Base-by-base conservation (phyloP, 2,888 invertebrate genomes). In the Parnassius glacialis region DNA sequence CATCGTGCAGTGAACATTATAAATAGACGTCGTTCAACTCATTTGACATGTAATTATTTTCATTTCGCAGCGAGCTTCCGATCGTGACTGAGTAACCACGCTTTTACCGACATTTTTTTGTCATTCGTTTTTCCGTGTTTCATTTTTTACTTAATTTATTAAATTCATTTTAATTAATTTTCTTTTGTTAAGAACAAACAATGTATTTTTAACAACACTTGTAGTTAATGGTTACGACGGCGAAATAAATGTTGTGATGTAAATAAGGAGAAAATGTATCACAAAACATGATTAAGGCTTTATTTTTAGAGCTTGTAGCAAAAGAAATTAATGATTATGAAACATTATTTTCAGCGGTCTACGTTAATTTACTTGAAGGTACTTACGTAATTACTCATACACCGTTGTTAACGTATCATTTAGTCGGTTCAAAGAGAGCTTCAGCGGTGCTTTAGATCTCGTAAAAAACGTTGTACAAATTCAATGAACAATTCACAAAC, bases 1-100 rank as follows among this genome's bases (percentile, higher is more conserved):
- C 68, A 65, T 60, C 64, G 59, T 65, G 63, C 71, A 68, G 66
- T 73, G 73, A 72, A 69, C 73, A 68, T 83, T 86, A 82, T 80
- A 85, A 85, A 85, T 79, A 81, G 79, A 79, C 81, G 80, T 85
- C 87, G 79, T 84, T 81, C 81, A 81, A 81, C 80, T 82, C 83
- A 83, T 85, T 85, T 85, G 84, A 83, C 83, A 74, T 80, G 79
- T 83, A 84, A 85, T 87, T 84, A 87, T 85, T 87, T 83, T 80
- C 80, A 78, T 83, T 84, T 77, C 76, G 70, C 74, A 73, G 74
- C 79, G 76, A 74, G 79, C 79, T 83, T 78, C 71, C 73, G 75
- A 79, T 80, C 76, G 79, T 78, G 76, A 74, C 72, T 66, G 66
- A 65, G 61, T 67, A 55, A 58, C 63, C 64, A 52, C 63, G 67